Base-by-base conservation (phyloP, 2,113 vertebrate species). In the Drymodes brunneopygia region DNA sequence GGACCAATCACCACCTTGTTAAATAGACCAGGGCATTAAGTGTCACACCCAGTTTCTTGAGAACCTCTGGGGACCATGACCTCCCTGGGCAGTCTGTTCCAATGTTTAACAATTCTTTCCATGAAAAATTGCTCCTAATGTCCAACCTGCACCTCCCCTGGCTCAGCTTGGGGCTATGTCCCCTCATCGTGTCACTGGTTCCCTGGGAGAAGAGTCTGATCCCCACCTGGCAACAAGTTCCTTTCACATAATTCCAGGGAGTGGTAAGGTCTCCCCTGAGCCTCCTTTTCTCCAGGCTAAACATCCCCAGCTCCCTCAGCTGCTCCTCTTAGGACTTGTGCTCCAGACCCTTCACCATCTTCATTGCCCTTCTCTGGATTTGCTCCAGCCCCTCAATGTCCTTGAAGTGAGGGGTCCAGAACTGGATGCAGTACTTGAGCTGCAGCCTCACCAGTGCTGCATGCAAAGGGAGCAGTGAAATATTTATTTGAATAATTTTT, bases 281-380 rank as follows among this genome's bases (percentile, higher is more conserved):
- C 14, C 3, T 60, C 16, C 45, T 45, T 5, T 67, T 21, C 24
- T 35, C 17, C 54, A 74, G 78, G 38, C 38, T 75, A 12, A 67
- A 23, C 24, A 53, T 2, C 2, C 23, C 11, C 29, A 25, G 9
- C 33, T 67, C 16, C 17, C 24, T 73, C 61, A 67, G 61, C 29
- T 7, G 7, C 11, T 31, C 11, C 1, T n/a, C 24, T 15, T 0
- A 31, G 29, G 16, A 47, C 13, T 38, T 53, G 11, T 44, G n/a
- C 24, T n/a, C 38, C 47, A 29, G 20, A 51, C 7, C 23, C 15
- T 60, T 74, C 53, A 10, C 20, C 53, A 60, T 2, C n/a, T 74
- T 40, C 14, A 4, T 5, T 61, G 45, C 16, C 24, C 24, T 81
- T 67, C 38, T 53, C 33, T 54, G 61, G 29, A 35, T 29, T 10